These are phyloP conservation scores for Andricus curvator DNA, from an alignment of 2,888 invertebrate species.

Conservation along the genomic window DNA sequence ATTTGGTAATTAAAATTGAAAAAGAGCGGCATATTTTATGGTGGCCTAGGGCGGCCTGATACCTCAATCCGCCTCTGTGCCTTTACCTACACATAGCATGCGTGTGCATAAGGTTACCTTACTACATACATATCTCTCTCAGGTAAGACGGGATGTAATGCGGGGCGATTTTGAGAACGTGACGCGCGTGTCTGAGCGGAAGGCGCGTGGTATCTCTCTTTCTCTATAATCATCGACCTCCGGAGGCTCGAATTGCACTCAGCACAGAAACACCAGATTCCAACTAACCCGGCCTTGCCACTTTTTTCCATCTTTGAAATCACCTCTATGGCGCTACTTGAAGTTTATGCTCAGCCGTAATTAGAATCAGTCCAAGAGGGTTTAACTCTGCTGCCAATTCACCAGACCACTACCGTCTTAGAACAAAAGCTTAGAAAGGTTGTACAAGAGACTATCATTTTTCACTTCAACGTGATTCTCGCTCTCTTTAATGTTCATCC, in stretches of 20 bases:
- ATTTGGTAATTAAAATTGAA: too few relatives aligned
- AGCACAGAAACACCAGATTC: conserved; percentile 20
- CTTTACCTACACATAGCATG: conserved; percentile 42
- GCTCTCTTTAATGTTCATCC: too few relatives aligned
- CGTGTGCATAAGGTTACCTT: conserved; percentile 13
- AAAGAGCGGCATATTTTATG: too few relatives aligned
- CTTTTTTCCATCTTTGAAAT: conserved; percentile 23
- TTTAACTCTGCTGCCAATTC: not conserved
- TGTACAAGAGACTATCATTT: not conserved
- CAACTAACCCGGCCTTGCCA: conserved; percentile 1
- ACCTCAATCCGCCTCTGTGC: too few relatives aligned
- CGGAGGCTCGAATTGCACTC: conserved; percentile 14
- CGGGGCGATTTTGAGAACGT: conserved; percentile 69
- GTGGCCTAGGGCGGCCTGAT: too few relatives aligned
- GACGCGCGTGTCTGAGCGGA: conserved; percentile 71
- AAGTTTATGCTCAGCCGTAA: conserved; percentile 19
- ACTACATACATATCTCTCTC: conserved; percentile 6
- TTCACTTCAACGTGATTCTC: not conserved
- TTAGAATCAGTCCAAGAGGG: conserved; percentile 22
- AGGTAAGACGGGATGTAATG: conserved; percentile 50
- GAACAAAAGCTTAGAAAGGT: not conserved
- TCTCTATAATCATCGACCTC: conserved; percentile 49
- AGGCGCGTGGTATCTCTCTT: conserved; percentile 66
- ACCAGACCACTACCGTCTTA: not conserved
- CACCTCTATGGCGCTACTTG: conserved; percentile 19